Evolutionary conservation across 2,797 vertebrate species (phyloP), one percentile per base, ranked within the genome.

Genomic region (Myoxocephalus aenaeus): DNA sequence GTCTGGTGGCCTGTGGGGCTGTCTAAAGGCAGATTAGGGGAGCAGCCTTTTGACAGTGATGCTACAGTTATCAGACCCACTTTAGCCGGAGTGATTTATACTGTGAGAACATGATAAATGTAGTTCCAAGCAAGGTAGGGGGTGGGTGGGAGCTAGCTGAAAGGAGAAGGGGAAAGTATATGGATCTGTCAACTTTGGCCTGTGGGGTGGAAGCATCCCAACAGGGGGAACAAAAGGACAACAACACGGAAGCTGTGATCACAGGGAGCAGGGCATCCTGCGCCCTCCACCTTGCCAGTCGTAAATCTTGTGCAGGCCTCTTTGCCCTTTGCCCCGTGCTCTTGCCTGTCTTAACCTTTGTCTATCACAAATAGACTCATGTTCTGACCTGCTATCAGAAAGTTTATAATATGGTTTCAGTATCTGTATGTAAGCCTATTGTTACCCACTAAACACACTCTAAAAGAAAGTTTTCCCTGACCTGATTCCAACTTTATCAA

Each of bases 31-130:
- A 76, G 85, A 89, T 91, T 90, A 83, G 66, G 68, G 70, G 87
- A 79, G 81, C 65, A 77, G 73, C 75, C 80, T 76, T 88, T 82
- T 79, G 81, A 92, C 91, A 92, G 90, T 61, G 86, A 92, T 92
- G 93, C 93, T 88, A 90, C 88, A 93, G 92, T 94, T 95, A 95
- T 95, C 92, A 94, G 91, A 84, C 80, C 89, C 90, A 93, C 90
- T 94, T 94, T 92, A 92, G 86, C 82, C 54, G 84, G 89, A 91
- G 92, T 94, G 94, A 96, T 95, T 95, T 95, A 95, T 95, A 92
- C 93, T 74, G 92, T 93, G 93, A 92, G 87, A 92, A 90, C 84
- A 92, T 93, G 95, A 95, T 91, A 83, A 92, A 94, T 92, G 92
- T 88, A 92, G 85, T 89, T 94, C 90, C 90, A 92, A 94, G 87